Conservation (phyloP, 2,888 invertebrate genomes). For the Lumbricus terrestris region DNA sequence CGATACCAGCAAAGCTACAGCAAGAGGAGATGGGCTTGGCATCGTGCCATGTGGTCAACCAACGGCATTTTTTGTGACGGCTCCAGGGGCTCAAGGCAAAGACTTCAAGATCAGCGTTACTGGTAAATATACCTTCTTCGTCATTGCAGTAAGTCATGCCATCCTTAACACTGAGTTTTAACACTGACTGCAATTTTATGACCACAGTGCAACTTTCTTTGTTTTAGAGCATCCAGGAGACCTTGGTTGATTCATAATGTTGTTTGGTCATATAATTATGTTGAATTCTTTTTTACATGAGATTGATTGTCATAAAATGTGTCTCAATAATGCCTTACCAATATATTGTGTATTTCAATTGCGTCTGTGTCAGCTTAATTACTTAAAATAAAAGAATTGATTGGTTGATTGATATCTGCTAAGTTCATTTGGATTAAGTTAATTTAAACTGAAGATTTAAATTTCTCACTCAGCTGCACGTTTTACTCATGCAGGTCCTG, state of each 20-base stretch:
- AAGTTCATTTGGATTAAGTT: not conserved
- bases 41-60: slow-evolving; percentile 81
- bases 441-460: not conserved
- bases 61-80: slow-evolving; percentile 83
- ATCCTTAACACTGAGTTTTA: not conserved
- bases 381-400: no score
- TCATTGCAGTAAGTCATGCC: not conserved
- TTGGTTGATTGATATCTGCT: not conserved
- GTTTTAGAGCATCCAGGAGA: not conserved
- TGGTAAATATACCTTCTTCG: slow-evolving; percentile 59
- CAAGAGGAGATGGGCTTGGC: slow-evolving; percentile 82
- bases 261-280: no score
- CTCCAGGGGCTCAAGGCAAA: slow-evolving; percentile 65
- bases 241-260: no score
- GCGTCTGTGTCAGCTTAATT: no score
- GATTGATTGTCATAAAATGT: no score
- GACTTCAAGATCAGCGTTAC: slow-evolving; percentile 60
- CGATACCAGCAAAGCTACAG: slow-evolving; percentile 66
- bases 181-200: not conserved
- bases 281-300: no score
- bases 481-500: slow-evolving; percentile 18
- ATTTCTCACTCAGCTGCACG: not conserved
- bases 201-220: not conserved
- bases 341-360: no score
- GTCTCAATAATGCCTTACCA: no score